A percentile compares a stretch with the other conserved stretches of the same genome.
These are phyloP conservation scores for Orthosia incerta DNA, from an alignment of 2,888 invertebrate species.

Conservation along the genomic window DNA sequence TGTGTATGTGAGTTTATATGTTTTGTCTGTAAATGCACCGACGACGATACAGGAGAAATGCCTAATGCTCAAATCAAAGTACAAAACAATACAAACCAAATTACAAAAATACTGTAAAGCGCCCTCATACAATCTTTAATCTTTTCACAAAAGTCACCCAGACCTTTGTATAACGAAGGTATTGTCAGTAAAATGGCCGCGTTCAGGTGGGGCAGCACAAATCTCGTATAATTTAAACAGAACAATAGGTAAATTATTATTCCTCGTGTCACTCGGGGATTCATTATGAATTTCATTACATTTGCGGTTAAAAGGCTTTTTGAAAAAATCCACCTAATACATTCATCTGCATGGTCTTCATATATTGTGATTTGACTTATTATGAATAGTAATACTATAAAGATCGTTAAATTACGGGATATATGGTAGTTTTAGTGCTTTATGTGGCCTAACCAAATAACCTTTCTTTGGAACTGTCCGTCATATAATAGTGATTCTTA, in stretches of 20 bases:
- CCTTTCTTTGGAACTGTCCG: not conserved
- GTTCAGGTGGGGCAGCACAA: conserved; percentile 4
- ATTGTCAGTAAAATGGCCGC: conserved; percentile 29
- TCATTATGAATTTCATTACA: conserved; percentile 25
- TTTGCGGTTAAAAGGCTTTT: conserved; percentile 4
- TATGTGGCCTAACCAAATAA: not conserved
- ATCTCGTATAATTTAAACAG: conserved; percentile 1
- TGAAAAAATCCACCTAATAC: no score
- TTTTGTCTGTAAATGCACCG: no score
- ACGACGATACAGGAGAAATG: not conserved
- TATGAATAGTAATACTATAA: no score
- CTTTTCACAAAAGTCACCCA: not conserved
- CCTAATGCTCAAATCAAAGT: no score
- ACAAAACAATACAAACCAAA: not conserved
- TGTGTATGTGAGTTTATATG: no score
- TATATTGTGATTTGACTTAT: no score
- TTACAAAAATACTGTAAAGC: not conserved
- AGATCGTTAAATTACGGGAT: no score
- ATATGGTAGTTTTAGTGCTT: not conserved
- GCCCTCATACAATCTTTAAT: conserved; percentile 3
- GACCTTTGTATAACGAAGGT: conserved; percentile 19
- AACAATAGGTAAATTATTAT: conserved; percentile 26
- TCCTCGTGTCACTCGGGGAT: conserved; percentile 2
- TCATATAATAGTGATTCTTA: no score
- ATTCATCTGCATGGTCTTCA: no score